Base-by-base conservation (phyloP, 2,888 invertebrate species). In the Tachina grossa region DNA sequence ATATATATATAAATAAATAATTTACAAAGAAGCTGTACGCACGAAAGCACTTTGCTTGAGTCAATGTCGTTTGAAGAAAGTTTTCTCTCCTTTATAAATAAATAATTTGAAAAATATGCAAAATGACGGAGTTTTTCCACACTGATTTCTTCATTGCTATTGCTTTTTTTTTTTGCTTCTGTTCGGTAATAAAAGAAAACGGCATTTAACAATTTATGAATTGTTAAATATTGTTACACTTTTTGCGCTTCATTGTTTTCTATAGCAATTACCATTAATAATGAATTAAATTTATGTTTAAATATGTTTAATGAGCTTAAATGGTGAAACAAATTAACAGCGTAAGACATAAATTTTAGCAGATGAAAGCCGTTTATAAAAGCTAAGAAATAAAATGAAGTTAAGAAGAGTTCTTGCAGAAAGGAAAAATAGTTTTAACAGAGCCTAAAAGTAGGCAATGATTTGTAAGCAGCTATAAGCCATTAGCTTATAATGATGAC, bases 301-400 rank as follows among this genome's bases (percentile, higher is more conserved):
- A 65, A 76, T 71, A 84, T 65, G 43, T 66, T 66, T 85, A 83
- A 78, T 77, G 72, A 78, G 78, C 72, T 81, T 61, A 66, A 74
- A 68, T 77, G 61, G 13, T 53, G 66, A 74, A 79, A 47, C 80
- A 76, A 83, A 83, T 78, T 78, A 83, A 59, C 45, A 74, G 47
- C 51, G 59, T 74, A 66, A 43, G 47, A 53, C 41, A 71, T 53
- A 76, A 69, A 80, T 79, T 43, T 53, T n/a, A 16, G 19, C 55
- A 61, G 39, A 59, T 16, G 59, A 22, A 43, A 13, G 31, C n/a
- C 31, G 47, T 11, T 63, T 16, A 63, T 45, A 19, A 63, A 63
- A 43, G 19, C 31, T 43, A n/a, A 5, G 1, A 43, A 61, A 61
- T 8, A 43, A 16, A 41, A 2, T 2, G 16, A 5, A 13, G 16